Evolutionary conservation across 1,140 invertebrate species (phyloP).

Genomic region (Scaptomyza graminum): DNA sequence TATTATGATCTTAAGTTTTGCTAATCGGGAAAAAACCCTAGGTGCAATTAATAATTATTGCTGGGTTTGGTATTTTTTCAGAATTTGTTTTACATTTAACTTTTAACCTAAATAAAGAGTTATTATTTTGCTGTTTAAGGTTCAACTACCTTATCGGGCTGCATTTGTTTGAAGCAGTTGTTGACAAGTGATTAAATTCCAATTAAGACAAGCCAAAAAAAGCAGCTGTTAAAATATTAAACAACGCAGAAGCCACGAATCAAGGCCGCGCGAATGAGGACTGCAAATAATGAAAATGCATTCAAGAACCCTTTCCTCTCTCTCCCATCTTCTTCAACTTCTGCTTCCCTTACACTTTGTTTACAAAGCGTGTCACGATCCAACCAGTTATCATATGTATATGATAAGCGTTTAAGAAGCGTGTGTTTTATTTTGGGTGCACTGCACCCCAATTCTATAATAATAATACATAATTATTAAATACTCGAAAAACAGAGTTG

Average conservation of each 20-base stretch:
- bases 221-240: constrained; percentile 65
- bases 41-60: too few relatives aligned
- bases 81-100: too few relatives aligned
- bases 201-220: constrained; percentile 48
- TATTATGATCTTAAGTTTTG: not conserved
- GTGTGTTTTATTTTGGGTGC: constrained; percentile 13
- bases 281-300: constrained; percentile 8
- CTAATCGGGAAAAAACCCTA: too few relatives aligned
- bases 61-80: too few relatives aligned
- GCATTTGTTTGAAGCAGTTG: constrained; percentile 24
- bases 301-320: not conserved
- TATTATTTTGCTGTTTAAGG: not conserved
- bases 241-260: constrained; percentile 16
- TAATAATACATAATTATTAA: not conserved
- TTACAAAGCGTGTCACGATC: constrained; percentile 47
- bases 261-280: constrained; percentile 27
- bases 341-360: not conserved
- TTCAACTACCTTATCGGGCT: constrained; percentile 17
- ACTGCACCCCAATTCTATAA: constrained; percentile 30
- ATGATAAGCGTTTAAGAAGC: constrained; percentile 11
- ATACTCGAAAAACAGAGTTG: constrained; percentile 4
- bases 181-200: constrained; percentile 67
- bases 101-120: not conserved
- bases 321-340: too few relatives aligned
- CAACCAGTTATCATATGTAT: constrained; percentile 32